Base-by-base conservation (phyloP, 2,888 invertebrate genomes). In the Aporophyla nigra region DNA sequence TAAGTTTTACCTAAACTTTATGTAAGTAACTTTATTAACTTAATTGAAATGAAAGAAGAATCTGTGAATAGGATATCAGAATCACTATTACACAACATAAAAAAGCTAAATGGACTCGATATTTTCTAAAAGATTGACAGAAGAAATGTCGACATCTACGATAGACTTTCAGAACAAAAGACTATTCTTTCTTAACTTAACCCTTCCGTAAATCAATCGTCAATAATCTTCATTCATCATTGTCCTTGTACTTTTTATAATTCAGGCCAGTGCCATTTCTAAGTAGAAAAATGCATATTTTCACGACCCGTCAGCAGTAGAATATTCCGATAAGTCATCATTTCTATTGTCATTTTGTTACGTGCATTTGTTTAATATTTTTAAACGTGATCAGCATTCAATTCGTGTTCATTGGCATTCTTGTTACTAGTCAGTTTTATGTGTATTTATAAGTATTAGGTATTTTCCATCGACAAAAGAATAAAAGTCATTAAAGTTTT, bases 321-420 rank as follows among this genome's bases (percentile, higher is more conserved):
- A 49, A 59, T 59, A 65, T 40, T 74, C 43, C 24, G 43, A 40
- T 21, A 49, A 19, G 78, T 87, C 74, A 78, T 70, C 77, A 76
- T 33, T 84, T 59, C 65, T 68, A 78, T 82, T 85, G 78, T 77
- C 71, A 61, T 58, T 76, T 63, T 53, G 56, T 61, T 58, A 69
- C 76, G 67, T 78, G 82, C 53, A 54, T 66, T 68, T 78, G 59
- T 66, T 63, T 59, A 75, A 65, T 70, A 61, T 76, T 78, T 63
- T 68, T 40, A 54, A 19, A 75, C 82, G 74, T 86, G 81, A 81
- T 80, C 67, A 71, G 74, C 77, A 76, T 70, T 54, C 21, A 51
- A 74, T 61, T 78, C 59, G 53, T 40, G 53, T 68, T 69, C 46
- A 59, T 56, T 59, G 33, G 1, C 4, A 56, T 61, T 65, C 40